A percentile compares a stretch with the other conserved stretches of the same genome.
phyloP scores from a whole-genome alignment of 2,113 vertebrate genomes.

The Silurus glanis region DNA sequence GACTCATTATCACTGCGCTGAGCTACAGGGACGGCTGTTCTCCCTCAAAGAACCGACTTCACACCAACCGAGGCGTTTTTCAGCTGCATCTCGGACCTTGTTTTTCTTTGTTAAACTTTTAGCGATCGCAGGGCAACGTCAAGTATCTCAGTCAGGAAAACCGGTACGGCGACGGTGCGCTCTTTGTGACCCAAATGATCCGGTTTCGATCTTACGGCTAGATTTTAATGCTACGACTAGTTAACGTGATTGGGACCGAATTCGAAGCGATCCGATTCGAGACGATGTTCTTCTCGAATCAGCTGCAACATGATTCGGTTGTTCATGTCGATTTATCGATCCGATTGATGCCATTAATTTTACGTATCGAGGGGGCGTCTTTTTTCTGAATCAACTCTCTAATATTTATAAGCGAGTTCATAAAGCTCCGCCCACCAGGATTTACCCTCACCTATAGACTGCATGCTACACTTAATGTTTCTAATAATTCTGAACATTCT shows the following conservation, averaged over 20 bases:
- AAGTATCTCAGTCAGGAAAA: background rate
- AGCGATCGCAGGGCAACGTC: background rate
- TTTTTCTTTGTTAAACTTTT: slow-evolving; percentile 8
- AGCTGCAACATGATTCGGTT: no score
- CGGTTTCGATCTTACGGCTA: background rate
- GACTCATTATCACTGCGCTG: slow-evolving; percentile 19
- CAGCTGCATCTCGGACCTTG: background rate
- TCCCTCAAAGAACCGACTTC: background rate
- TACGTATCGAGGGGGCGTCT: no score
- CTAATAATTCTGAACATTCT: no score
- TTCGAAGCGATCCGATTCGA: background rate
- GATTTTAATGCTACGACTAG: background rate
- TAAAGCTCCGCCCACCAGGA: background rate
- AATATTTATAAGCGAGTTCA: background rate
- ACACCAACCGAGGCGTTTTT: background rate
- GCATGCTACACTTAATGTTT: no score
- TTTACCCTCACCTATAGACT: no score
- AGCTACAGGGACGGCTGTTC: slow-evolving; percentile 3
- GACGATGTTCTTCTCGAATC: no score
- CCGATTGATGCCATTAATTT: no score
- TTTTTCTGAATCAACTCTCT: background rate
- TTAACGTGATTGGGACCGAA: background rate
- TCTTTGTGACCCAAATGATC: background rate
- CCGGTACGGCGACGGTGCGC: background rate
- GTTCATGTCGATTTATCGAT: no score